Evolutionary conservation across 2,113 vertebrate genomes (phyloP).

Genomic region (Globicephala melas): DNA sequence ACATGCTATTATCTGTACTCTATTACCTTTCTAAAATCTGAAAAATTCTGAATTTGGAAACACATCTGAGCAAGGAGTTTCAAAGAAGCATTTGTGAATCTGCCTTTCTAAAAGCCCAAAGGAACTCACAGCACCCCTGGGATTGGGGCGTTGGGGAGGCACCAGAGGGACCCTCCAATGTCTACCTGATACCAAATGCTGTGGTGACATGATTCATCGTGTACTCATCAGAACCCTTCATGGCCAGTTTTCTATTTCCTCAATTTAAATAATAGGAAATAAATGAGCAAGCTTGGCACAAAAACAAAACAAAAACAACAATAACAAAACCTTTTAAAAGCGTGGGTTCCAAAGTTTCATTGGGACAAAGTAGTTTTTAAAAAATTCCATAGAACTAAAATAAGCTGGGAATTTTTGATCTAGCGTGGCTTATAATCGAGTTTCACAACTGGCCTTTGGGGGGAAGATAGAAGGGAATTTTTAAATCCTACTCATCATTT

Average conservation of each 20-base stretch:
- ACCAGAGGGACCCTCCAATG: accelerated
- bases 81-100: neutral
- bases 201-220: neutral
- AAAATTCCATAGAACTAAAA: conserved; percentile 25
- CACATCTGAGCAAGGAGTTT: neutral
- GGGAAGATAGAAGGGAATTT: conserved; percentile 56
- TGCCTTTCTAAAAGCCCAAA: neutral
- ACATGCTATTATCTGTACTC: neutral
- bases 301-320: neutral
- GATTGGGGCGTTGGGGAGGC: neutral
- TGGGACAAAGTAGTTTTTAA: neutral
- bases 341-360: neutral
- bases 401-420: conserved; percentile 36
- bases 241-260: neutral
- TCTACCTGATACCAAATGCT: neutral
- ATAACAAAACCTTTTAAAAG: neutral
- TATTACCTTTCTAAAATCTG: neutral
- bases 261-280: neutral
- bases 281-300: neutral
- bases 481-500: conserved; percentile 47
- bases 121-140: neutral
- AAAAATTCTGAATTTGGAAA: neutral
- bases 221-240: neutral
- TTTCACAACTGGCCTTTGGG: neutral
- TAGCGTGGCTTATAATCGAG: neutral